Evolutionary conservation across 2,113 vertebrate genomes (phyloP).

Genomic region (Ailuropoda melanoleuca): DNA sequence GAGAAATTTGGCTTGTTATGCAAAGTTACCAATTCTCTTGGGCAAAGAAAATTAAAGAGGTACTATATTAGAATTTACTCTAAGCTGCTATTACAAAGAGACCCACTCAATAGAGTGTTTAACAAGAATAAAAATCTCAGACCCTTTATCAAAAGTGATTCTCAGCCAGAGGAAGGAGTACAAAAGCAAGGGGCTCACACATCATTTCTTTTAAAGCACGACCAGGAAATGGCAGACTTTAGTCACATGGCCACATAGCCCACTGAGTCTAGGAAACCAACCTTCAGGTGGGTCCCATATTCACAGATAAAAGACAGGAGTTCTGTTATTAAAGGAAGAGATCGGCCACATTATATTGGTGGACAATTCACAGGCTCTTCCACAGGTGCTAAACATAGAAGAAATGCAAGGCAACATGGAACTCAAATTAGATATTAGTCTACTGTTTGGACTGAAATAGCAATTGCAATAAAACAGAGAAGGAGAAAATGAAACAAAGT

Average conservation of each 20-base stretch:
- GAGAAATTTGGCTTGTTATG: not conserved
- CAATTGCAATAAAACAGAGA: not conserved
- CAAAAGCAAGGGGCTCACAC: not conserved
- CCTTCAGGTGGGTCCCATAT: not conserved
- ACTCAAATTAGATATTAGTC: not conserved
- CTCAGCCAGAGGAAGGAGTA: not conserved
- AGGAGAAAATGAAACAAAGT: not conserved
- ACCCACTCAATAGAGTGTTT: not conserved
- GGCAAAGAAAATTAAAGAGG: conserved; percentile 28
- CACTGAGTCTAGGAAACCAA: not conserved
- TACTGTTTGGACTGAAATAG: not conserved
- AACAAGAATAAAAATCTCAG: not conserved
- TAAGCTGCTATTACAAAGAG: conserved; percentile 34
- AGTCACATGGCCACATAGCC: not conserved
- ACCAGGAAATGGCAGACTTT: not conserved
- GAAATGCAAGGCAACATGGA: not conserved
- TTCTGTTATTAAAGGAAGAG: not conserved
- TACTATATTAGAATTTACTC: conserved; percentile 7
- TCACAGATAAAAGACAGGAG: not conserved
- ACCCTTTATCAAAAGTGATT: not conserved
- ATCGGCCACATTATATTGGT: not conserved
- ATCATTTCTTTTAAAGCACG: not conserved
- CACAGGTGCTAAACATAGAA: not conserved
- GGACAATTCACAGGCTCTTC: not conserved
- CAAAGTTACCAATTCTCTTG: not conserved